phyloP scores from a whole-genome alignment of 2,888 invertebrate species.

The Conops quadrifasciatus region DNA sequence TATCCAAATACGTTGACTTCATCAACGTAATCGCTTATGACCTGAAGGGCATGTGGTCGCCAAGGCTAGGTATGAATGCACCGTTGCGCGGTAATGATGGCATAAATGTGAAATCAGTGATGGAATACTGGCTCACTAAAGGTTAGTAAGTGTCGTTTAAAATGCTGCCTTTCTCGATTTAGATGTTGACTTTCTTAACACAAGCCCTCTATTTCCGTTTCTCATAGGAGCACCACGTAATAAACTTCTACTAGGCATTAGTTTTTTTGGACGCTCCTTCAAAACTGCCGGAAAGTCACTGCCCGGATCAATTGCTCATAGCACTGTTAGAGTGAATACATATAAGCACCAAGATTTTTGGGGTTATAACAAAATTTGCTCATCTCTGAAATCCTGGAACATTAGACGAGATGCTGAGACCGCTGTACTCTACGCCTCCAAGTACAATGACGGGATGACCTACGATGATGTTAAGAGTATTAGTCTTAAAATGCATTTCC shows the following conservation, averaged over 20 bases:
- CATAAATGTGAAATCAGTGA: conserved; percentile 83
- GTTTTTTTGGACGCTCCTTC: conserved; percentile 76
- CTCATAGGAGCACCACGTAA: conserved; percentile 69
- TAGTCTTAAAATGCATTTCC: conserved; percentile 62
- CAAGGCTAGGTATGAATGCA: conserved; percentile 50
- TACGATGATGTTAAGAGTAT: conserved; percentile 71
- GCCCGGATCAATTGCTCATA: conserved; percentile 22
- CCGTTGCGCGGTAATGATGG: conserved; percentile 66
- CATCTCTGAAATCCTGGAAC: background rate
- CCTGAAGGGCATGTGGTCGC: conserved; percentile 47
- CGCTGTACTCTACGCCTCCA: conserved; percentile 70
- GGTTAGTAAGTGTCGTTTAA: too few species aligned
- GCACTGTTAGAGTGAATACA: conserved; percentile 68
- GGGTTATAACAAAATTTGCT: conserved; percentile 76
- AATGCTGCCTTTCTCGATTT: too few species aligned
- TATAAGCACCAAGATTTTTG: conserved; percentile 71
- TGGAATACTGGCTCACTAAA: conserved; percentile 83
- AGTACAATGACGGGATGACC: conserved; percentile 73
- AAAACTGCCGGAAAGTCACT: conserved; percentile 63
- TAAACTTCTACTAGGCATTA: conserved; percentile 76
- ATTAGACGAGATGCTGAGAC: conserved; percentile 1
- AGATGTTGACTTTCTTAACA: background rate
- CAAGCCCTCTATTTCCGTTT: background rate
- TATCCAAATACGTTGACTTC: conserved; percentile 49
- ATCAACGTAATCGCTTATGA: conserved; percentile 59